A percentile compares a stretch with the other conserved stretches of the same genome.
Conservation (phyloP, 2,888 invertebrate species). For the Chrysomela aeneicollis region DNA sequence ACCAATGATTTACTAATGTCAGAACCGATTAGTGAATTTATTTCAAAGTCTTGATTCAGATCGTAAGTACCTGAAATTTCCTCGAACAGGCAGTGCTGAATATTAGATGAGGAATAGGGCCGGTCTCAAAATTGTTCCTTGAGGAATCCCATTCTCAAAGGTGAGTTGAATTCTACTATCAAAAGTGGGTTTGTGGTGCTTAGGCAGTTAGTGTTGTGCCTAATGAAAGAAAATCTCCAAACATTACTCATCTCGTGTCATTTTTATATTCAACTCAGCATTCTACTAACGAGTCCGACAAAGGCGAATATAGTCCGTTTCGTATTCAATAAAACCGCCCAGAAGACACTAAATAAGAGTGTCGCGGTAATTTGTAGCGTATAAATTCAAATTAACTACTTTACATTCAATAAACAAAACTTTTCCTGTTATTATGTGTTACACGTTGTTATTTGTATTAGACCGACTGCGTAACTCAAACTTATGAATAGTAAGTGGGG, state of each 20-base stretch:
- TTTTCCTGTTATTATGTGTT: conserved; percentile 11
- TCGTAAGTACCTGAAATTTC: too few species aligned
- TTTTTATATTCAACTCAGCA: background rate
- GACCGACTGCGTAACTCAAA: background rate
- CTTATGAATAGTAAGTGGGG: background rate
- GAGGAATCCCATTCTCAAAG: too few species aligned
- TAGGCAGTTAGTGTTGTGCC: background rate
- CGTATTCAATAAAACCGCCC: conserved; percentile 18
- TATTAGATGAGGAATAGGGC: too few species aligned
- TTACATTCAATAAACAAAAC: conserved; percentile 14
- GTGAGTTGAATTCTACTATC: too few species aligned
- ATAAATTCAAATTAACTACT: conserved; percentile 19
- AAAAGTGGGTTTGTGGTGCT: too few species aligned
- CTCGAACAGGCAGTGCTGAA: too few species aligned
- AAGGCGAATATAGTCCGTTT: conserved; percentile 17
- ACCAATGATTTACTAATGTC: too few species aligned
- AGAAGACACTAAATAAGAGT: conserved; percentile 14
- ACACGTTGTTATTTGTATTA: conserved; percentile 7
- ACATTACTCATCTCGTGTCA: background rate
- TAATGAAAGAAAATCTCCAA: background rate
- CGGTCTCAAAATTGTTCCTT: too few species aligned
- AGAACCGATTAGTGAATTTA: too few species aligned
- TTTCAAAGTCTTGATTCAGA: too few species aligned
- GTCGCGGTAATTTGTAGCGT: conserved; percentile 20
- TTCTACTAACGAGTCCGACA: conserved; percentile 13